Evolutionary conservation across 1,140 invertebrate genomes (phyloP).

Genomic region (Cyrtorhinus lividipennis): DNA sequence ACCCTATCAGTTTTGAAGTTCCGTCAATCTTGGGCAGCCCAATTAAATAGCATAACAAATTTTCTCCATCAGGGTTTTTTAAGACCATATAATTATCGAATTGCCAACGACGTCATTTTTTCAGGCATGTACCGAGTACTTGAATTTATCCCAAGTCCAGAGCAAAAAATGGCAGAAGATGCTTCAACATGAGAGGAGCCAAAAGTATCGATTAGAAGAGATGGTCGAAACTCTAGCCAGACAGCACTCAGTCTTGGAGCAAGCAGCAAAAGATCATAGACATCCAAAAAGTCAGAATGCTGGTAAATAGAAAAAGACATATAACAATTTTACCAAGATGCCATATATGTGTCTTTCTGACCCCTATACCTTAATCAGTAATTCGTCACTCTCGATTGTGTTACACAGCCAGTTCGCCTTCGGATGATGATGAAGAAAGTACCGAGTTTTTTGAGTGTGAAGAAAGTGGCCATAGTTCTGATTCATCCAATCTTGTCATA

Average conservation of each 20-base stretch:
- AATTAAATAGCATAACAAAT: too few relatives aligned
- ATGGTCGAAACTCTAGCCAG: conserved; percentile 93
- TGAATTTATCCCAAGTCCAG: conserved; percentile 70
- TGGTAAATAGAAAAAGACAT: conserved; percentile 22
- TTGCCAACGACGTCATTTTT: too few relatives aligned
- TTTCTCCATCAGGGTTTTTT: too few relatives aligned
- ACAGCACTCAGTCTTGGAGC: conserved; percentile 87
- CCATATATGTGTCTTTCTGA: too few relatives aligned
- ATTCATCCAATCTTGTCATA: conserved; percentile 30
- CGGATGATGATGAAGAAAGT: conserved; percentile 68
- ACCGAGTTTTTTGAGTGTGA: conserved; percentile 81
- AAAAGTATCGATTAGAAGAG: conserved; percentile 84
- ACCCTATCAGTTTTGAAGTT: too few relatives aligned
- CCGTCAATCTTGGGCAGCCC: too few relatives aligned
- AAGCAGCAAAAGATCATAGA: conserved; percentile 41
- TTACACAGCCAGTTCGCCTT: conserved; percentile 25
- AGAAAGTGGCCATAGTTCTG: conserved; percentile 36
- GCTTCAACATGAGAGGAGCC: conserved; percentile 86
- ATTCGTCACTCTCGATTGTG: too few relatives aligned
- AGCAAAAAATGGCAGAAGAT: conserved; percentile 81
- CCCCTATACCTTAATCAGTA: too few relatives aligned
- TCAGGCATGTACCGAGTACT: conserved; percentile 79
- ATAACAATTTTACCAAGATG: too few relatives aligned
- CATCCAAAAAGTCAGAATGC: conserved; percentile 32
- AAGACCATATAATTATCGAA: too few relatives aligned